These are phyloP conservation scores for Heliconius eleuchia DNA, from an alignment of 1,140 invertebrate genomes.

Conservation along the genomic window DNA sequence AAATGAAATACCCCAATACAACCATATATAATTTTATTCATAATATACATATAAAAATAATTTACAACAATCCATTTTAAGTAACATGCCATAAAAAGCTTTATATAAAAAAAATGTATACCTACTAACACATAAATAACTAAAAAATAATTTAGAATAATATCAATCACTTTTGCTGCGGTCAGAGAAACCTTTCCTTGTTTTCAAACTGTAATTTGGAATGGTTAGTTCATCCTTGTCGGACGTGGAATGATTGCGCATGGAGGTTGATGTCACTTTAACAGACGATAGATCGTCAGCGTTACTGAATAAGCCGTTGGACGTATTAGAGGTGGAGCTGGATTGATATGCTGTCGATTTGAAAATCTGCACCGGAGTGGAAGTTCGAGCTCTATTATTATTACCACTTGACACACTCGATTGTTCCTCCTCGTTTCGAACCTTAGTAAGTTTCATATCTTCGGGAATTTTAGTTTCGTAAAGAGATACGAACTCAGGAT, in stretches of 20 bases:
- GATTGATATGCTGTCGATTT: slow-evolving; percentile 76
- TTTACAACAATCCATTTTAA: slow-evolving; percentile 44
- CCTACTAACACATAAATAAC: slow-evolving; percentile 36
- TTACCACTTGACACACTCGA: slow-evolving; percentile 46
- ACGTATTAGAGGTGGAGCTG: slow-evolving; percentile 70
- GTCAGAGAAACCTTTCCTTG: slow-evolving; percentile 62
- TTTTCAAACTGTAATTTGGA: slow-evolving; percentile 76
- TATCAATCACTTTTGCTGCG: slow-evolving; percentile 69
- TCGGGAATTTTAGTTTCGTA: slow-evolving; percentile 73
- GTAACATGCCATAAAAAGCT: slow-evolving; percentile 42
- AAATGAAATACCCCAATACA: slow-evolving; percentile 13
- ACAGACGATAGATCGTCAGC: slow-evolving; percentile 81
- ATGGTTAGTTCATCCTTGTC: slow-evolving; percentile 76
- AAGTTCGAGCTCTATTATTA: slow-evolving; percentile 74
- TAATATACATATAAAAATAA: slow-evolving; percentile 45
- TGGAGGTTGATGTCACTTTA: slow-evolving; percentile 74
- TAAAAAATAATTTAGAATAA: slow-evolving; percentile 33
- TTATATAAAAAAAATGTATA: slow-evolving; percentile 39
- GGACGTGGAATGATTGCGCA: slow-evolving; percentile 71
- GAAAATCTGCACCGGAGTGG: slow-evolving; percentile 79
- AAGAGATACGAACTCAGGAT: slow-evolving; percentile 68
- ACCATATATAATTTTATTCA: slow-evolving; percentile 31
- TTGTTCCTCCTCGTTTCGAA: slow-evolving; percentile 44
- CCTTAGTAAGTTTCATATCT: slow-evolving; percentile 55
- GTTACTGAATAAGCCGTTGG: slow-evolving; percentile 76